Percentiles rank a stretch among this genome's conserved stretches.
Conservation (phyloP, 2,888 invertebrate species). For the Tolmerus cingulatus region DNA sequence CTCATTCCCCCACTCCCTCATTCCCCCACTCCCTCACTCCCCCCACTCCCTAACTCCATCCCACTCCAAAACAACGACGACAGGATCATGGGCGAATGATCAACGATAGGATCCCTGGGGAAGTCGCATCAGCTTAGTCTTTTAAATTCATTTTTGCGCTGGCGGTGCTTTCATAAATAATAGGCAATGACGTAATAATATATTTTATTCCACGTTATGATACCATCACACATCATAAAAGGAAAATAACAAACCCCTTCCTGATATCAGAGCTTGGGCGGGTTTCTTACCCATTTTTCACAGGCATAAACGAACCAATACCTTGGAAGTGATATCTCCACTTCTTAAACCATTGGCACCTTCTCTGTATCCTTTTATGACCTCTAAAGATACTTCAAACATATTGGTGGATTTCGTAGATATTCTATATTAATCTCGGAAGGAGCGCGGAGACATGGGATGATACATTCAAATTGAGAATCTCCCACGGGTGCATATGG, state of each 20-base stretch:
- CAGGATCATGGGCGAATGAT: not conserved
- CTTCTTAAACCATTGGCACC: not conserved
- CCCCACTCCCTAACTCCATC: not conserved
- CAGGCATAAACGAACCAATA: not conserved
- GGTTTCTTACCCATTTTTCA: not conserved
- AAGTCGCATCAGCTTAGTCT: not conserved
- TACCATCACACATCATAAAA: not conserved
- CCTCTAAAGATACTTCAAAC: not conserved
- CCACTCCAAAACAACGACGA: not conserved
- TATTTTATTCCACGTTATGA: not conserved
- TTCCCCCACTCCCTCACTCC: no score
- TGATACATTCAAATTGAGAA: slow-evolving; percentile 10
- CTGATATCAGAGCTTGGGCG: not conserved
- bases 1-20: not conserved
- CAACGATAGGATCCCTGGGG: not conserved
- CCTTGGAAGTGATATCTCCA: not conserved
- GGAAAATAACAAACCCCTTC: not conserved
- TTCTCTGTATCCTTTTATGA: not conserved
- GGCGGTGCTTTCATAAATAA: not conserved
- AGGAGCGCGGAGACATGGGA: not conserved
- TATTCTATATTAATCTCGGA: slow-evolving; percentile 1
- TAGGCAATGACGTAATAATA: not conserved
- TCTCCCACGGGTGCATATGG: not conserved
- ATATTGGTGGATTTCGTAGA: not conserved
- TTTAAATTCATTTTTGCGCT: not conserved